phyloP scores from a whole-genome alignment of 2,113 vertebrate species.

The Indicator indicator region DNA sequence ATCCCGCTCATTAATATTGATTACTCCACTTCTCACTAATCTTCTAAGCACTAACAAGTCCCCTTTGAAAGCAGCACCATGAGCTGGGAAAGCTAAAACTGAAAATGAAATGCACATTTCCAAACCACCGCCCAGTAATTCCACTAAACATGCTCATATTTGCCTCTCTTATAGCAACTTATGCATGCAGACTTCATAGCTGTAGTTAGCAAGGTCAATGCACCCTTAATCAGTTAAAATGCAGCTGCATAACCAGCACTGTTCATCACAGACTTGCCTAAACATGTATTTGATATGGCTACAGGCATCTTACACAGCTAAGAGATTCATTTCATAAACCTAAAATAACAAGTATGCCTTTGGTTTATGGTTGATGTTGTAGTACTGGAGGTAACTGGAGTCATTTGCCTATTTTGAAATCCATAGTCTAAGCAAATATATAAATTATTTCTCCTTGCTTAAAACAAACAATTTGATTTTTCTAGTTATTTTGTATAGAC shows the following conservation, averaged over 20 bases:
- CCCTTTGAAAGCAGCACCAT: conserved; percentile 76
- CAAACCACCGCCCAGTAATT: not conserved
- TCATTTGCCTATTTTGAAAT: not conserved
- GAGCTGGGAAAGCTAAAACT: conserved; percentile 82
- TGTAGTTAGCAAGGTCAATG: not conserved
- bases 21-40: conserved; percentile 76
- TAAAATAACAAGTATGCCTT: not conserved
- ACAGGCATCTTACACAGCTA: not conserved
- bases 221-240: not conserved
- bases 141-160: not conserved
- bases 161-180: not conserved
- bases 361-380: not conserved
- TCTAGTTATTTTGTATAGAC: not conserved
- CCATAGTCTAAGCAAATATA: not conserved
- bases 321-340: not conserved
- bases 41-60: conserved; percentile 76
- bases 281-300: not conserved
- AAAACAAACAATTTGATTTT: not conserved
- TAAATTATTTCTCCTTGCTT: not conserved
- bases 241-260: not conserved
- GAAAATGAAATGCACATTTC: conserved; percentile 33
- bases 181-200: not conserved
- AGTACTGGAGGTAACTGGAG: not conserved
- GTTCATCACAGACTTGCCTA: not conserved
- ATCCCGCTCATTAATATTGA: conserved; percentile 82